phyloP scores from a whole-genome alignment of 1,140 invertebrate species.

The Caerostris extrusa region DNA sequence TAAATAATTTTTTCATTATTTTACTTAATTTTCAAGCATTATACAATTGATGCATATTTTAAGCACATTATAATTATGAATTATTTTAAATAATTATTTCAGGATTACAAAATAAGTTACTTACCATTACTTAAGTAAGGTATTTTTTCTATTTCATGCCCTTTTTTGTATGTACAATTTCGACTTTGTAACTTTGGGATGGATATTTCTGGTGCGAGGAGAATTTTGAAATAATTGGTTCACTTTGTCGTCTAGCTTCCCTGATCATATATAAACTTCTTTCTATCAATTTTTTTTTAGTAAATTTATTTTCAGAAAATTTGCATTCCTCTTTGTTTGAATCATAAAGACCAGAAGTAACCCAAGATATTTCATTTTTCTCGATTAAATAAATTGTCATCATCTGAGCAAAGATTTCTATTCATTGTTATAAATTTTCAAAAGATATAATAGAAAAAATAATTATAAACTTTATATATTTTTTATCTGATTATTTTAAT shows the following conservation, averaged over 20 bases:
- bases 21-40: too few species aligned
- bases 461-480: too few species aligned
- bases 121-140: background rate
- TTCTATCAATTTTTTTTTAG: too few species aligned
- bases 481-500: too few species aligned
- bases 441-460: too few species aligned
- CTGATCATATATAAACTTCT: background rate
- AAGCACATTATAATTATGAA: too few species aligned
- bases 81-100: too few species aligned
- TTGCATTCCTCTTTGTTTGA: background rate
- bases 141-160: background rate
- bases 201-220: background rate
- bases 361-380: background rate
- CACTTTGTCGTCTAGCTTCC: background rate
- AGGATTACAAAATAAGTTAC: too few species aligned
- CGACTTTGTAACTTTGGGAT: background rate
- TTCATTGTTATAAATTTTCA: background rate
- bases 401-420: background rate
- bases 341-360: constrained; percentile 15
- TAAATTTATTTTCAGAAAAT: background rate
- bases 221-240: background rate
- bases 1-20: too few species aligned
- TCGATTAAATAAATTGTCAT: background rate
- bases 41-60: too few species aligned
- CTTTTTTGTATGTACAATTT: background rate